phyloP scores from a whole-genome alignment of 1,140 invertebrate genomes.

The Brachionus plicatilis region DNA sequence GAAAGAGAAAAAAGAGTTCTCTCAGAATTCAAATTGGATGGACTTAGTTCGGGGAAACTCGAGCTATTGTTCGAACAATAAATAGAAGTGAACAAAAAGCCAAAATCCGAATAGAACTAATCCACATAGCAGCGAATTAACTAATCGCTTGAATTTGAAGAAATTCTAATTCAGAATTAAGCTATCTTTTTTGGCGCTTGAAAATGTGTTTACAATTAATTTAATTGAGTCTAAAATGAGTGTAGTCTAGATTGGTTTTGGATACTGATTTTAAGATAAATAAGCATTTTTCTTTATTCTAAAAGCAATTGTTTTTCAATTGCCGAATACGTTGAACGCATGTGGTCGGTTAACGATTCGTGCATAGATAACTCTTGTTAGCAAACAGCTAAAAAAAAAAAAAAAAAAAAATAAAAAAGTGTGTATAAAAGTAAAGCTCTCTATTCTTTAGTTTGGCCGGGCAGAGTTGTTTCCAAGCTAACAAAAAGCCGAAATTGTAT shows the following conservation, averaged over 20 bases:
- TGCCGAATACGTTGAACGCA: background rate
- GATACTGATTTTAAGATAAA: slow-evolving; percentile 29
- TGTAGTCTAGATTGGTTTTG: background rate
- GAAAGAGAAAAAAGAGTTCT: background rate
- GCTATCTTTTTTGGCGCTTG: background rate
- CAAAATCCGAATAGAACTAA: background rate
- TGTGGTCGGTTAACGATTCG: slow-evolving; percentile 10
- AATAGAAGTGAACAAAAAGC: background rate
- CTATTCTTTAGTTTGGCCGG: background rate
- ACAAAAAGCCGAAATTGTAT: background rate
- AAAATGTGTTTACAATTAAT: slow-evolving; percentile 24
- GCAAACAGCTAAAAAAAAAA: background rate
- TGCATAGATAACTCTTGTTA: background rate
- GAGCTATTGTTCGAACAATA: background rate
- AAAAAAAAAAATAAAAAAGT: background rate
- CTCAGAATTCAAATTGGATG: background rate
- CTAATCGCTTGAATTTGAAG: background rate
- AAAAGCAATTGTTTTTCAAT: background rate
- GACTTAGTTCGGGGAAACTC: background rate
- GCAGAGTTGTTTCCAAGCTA: background rate
- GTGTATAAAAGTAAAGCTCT: background rate
- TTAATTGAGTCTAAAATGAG: slow-evolving; percentile 1
- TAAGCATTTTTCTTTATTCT: background rate
- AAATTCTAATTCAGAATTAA: background rate
- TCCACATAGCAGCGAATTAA: background rate